Evolutionary conservation across 2,888 invertebrate genomes (phyloP).

Genomic region (Scrobipalpa costella): DNA sequence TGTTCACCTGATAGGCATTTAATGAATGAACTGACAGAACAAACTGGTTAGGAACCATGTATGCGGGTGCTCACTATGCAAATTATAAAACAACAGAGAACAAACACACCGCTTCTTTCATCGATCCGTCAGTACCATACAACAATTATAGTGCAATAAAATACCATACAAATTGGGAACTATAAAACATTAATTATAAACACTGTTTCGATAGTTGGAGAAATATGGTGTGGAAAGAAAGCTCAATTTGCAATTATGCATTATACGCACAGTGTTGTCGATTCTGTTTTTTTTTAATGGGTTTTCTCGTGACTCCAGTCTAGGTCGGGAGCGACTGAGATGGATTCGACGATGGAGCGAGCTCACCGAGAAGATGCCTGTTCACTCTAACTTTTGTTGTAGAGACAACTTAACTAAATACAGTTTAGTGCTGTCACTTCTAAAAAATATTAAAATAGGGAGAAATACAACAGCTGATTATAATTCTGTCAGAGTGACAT

Average conservation of each 20-base stretch:
- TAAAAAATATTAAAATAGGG: too few species aligned
- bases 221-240: constrained; percentile 33
- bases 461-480: too few species aligned
- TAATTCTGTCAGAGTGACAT: too few species aligned
- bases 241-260: constrained; percentile 43
- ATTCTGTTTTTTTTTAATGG: too few species aligned
- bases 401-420: too few species aligned
- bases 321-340: too few species aligned
- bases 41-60: constrained; percentile 34
- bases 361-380: too few species aligned
- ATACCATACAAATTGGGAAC: constrained; percentile 54
- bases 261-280: constrained; percentile 54
- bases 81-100: constrained; percentile 55
- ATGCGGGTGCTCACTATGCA: constrained; percentile 56
- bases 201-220: constrained; percentile 32
- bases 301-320: too few species aligned
- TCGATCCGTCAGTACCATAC: constrained; percentile 56
- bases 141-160: constrained; percentile 68
- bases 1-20: neutral
- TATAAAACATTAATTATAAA: constrained; percentile 33
- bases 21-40: neutral
- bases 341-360: too few species aligned
- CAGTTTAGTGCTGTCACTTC: too few species aligned
- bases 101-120: constrained; percentile 41
- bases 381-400: too few species aligned